Percentiles rank a stretch among this genome's conserved stretches.
Conservation (phyloP, 2,797 vertebrate species). For the Buceros bicornis region DNA sequence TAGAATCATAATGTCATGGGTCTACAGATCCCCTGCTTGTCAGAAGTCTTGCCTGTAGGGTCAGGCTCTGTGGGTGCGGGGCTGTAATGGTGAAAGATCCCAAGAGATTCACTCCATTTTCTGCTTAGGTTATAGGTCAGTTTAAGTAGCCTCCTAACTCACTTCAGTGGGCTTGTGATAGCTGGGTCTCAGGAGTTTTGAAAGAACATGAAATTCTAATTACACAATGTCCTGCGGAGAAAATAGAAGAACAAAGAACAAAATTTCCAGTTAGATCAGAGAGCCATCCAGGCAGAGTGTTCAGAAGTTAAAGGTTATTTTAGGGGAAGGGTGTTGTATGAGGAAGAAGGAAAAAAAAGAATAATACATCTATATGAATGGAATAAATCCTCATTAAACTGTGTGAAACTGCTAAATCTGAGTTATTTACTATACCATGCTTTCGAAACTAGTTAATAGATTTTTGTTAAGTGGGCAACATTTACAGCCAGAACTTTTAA, state of each 20-base stretch:
- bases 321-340: neutral
- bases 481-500: neutral
- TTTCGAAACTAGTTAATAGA: neutral
- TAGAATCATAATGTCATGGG: rapidly evolving
- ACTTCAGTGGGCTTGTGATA: neutral
- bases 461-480: neutral
- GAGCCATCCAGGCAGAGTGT: neutral
- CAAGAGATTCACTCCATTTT: neutral
- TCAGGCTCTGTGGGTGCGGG: neutral
- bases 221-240: neutral
- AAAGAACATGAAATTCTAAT: neutral
- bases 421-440: neutral
- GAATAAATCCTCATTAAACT: slow-evolving; percentile 22
- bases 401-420: neutral
- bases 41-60: neutral
- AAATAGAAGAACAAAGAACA: neutral
- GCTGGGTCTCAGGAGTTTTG: neutral
- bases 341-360: neutral
- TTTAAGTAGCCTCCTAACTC: neutral
- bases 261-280: neutral
- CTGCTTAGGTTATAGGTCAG: neutral
- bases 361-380: neutral
- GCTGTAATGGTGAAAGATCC: neutral
- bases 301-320: neutral
- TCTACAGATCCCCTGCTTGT: neutral